Evolutionary conservation across 1,140 invertebrate species (phyloP).

Genomic region (Drosophila biarmipes): DNA sequence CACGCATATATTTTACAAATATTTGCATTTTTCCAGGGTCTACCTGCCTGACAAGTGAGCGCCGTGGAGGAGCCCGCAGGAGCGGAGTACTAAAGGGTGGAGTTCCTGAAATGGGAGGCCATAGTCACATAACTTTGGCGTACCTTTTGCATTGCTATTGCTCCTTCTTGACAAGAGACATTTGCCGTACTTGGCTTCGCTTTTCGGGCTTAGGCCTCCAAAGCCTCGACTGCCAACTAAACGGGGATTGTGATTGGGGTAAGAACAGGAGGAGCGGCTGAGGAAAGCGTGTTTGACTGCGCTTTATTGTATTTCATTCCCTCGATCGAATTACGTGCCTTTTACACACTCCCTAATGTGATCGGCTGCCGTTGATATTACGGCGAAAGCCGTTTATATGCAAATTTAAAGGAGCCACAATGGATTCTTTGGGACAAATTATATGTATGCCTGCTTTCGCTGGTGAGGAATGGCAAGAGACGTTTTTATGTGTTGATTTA

Average conservation of each 20-base stretch:
- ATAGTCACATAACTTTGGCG: slow-evolving; percentile 72
- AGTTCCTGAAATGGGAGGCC: slow-evolving; percentile 1
- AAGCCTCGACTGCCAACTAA: slow-evolving; percentile 57
- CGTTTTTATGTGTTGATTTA: background rate
- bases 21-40: slow-evolving; percentile 76
- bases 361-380: slow-evolving; percentile 57
- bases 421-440: slow-evolving; percentile 31
- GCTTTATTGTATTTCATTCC: slow-evolving; percentile 48
- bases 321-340: slow-evolving; percentile 66
- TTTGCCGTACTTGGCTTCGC: slow-evolving; percentile 37
- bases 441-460: slow-evolving; percentile 1
- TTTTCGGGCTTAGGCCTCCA: slow-evolving; percentile 58
- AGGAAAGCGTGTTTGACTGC: slow-evolving; percentile 33
- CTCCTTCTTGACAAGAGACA: slow-evolving; percentile 46
- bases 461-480: background rate
- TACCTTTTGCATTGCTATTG: slow-evolving; percentile 75
- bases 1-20: slow-evolving; percentile 83
- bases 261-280: background rate
- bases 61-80: background rate
- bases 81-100: background rate
- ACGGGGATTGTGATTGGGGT: slow-evolving; percentile 39
- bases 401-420: slow-evolving; percentile 25
- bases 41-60: slow-evolving; percentile 66
- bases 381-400: slow-evolving; percentile 29
- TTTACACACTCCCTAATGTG: slow-evolving; percentile 54